Conservation (phyloP, 2,888 invertebrate genomes). For the Dicycla oo region DNA sequence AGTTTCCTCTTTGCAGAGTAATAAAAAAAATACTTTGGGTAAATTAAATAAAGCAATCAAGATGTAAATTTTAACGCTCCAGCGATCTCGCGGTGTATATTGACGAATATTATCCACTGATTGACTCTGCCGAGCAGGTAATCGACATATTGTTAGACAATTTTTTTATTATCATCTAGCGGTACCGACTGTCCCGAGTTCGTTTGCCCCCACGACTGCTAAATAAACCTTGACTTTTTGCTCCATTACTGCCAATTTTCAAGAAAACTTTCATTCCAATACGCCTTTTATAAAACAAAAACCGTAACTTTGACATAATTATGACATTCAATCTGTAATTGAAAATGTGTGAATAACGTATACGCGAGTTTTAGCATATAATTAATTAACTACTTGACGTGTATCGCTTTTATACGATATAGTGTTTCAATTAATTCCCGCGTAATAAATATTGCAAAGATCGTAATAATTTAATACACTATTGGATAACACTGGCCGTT, state of each 20-base stretch:
- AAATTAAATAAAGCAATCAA: constrained; percentile 88
- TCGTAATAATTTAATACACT: constrained; percentile 76
- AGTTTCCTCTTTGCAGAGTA: constrained; percentile 68
- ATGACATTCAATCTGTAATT: constrained; percentile 46
- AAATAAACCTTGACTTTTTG: constrained; percentile 76
- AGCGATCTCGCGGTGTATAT: constrained; percentile 73
- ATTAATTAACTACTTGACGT: constrained; percentile 68
- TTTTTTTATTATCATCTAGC: constrained; percentile 79
- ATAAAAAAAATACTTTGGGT: constrained; percentile 71
- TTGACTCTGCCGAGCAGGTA: constrained; percentile 77
- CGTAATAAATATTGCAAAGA: constrained; percentile 76
- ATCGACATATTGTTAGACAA: constrained; percentile 79
- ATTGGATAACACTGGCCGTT: constrained; percentile 67
- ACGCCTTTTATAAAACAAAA: neutral
- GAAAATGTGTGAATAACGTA: constrained; percentile 56
- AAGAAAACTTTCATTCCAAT: constrained; percentile 68
- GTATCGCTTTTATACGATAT: constrained; percentile 64
- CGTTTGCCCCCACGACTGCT: constrained; percentile 77
- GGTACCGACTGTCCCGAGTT: constrained; percentile 81
- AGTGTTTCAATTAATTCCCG: constrained; percentile 77
- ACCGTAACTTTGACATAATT: neutral
- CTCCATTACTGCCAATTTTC: constrained; percentile 65
- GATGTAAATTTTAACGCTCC: constrained; percentile 78
- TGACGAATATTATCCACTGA: constrained; percentile 77
- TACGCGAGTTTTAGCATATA: constrained; percentile 61